Evolutionary conservation across 53 echinoderm and acorn worm species (phyloP).

Genomic region (Actinopyga echinites): DNA sequence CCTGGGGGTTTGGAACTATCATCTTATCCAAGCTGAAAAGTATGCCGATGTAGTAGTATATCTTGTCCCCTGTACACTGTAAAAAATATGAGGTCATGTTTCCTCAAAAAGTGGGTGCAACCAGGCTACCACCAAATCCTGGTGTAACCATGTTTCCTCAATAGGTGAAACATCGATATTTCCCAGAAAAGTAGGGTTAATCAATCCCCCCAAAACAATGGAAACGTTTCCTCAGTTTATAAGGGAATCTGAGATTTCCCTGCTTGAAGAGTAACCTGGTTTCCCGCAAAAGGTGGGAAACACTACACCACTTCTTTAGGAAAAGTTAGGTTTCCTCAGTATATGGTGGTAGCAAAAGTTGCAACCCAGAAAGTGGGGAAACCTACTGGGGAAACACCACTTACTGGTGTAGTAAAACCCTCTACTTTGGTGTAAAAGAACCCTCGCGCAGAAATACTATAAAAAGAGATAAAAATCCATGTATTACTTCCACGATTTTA

Average conservation of each 20-base stretch:
- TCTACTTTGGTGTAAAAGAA: no score
- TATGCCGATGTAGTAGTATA: no score
- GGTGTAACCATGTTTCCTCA: neutral
- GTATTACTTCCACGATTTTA: no score
- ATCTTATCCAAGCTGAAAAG: no score
- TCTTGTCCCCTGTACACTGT: no score
- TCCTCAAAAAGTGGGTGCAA: slow-evolving; percentile 12
- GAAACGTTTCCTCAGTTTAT: neutral
- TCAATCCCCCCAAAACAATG: neutral
- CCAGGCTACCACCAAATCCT: slow-evolving; percentile 15
- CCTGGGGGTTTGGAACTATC: no score
- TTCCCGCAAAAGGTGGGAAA: neutral
- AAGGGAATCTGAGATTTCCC: neutral
- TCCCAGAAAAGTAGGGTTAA: neutral
- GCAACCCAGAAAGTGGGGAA: neutral
- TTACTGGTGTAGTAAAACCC: neutral
- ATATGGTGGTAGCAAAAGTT: slow-evolving; percentile 5
- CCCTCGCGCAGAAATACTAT: no score
- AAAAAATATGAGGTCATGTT: neutral
- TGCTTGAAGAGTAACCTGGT: neutral
- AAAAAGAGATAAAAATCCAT: no score
- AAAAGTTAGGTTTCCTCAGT: neutral
- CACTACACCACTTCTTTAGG: neutral
- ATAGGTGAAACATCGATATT: neutral
- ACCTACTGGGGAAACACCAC: neutral